phyloP scores from a whole-genome alignment of 1,140 invertebrate genomes.

The Bombus sylvicola region DNA sequence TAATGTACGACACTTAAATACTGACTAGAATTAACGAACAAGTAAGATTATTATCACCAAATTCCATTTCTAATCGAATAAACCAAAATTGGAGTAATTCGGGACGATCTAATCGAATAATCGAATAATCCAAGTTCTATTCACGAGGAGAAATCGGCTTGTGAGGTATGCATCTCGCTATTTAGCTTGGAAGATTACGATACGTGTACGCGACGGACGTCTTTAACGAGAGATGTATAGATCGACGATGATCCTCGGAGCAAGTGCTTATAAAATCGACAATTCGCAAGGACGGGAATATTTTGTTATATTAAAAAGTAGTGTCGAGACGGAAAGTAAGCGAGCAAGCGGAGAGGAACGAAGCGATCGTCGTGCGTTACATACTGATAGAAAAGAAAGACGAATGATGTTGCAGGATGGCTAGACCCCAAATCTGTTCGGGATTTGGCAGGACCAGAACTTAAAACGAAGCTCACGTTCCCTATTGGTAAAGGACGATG shows the following conservation, averaged over 20 bases:
- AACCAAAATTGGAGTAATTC: not conserved
- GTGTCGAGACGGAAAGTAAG: not conserved
- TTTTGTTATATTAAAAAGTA: not conserved
- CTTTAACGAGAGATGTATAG: not conserved
- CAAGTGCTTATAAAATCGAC: too few species aligned
- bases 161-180: too few species aligned
- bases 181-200: not conserved
- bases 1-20: not conserved
- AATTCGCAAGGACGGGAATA: not conserved
- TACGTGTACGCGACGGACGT: not conserved
- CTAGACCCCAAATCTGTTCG: slow-evolving; percentile 73
- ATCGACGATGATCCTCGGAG: not conserved
- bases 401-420: slow-evolving; percentile 64
- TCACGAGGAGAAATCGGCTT: not conserved
- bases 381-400: slow-evolving; percentile 68
- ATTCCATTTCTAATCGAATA: not conserved
- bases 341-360: slow-evolving; percentile 4
- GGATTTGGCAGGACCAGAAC: slow-evolving; percentile 74
- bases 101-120: not conserved
- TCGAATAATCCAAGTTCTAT: not conserved
- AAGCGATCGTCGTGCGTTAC: slow-evolving; percentile 62
- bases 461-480: slow-evolving; percentile 78
- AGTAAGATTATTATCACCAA: not conserved
- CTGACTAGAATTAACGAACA: not conserved
- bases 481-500: slow-evolving; percentile 72